Conservation (phyloP, 2,113 vertebrate species). For the Elanoides forficatus region DNA sequence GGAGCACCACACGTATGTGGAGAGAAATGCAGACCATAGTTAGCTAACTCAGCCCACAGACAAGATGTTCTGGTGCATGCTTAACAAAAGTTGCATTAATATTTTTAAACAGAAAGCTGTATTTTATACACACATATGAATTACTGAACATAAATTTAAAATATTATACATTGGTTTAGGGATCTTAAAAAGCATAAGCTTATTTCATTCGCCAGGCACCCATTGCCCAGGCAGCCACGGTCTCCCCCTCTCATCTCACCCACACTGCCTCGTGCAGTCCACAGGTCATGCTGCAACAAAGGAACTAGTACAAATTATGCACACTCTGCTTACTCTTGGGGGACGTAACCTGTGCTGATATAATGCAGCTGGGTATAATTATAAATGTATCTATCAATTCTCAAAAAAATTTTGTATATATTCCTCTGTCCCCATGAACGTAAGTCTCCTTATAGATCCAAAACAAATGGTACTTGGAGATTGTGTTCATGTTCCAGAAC, state of each 20-base stretch:
- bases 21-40: not conserved
- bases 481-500: not conserved
- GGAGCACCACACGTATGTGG: not conserved
- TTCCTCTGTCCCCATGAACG: not conserved
- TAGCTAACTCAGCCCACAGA: not conserved
- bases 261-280: fast-evolving
- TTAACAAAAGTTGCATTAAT: not conserved
- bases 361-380: not conserved
- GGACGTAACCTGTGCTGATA: not conserved
- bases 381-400: not conserved
- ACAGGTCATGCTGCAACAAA: not conserved
- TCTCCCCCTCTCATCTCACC: not conserved
- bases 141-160: not conserved
- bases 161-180: not conserved
- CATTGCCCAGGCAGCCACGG: not conserved
- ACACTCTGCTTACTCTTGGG: not conserved
- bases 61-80: not conserved
- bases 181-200: not conserved
- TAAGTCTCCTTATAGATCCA: not conserved
- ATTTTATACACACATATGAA: not conserved
- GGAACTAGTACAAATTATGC: not conserved
- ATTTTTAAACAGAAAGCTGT: not conserved
- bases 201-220: not conserved
- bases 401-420: not conserved
- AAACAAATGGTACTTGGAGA: not conserved